These are phyloP conservation scores for Notamacropus eugenii DNA, from an alignment of 2,797 vertebrate genomes.

Conservation along the genomic window DNA sequence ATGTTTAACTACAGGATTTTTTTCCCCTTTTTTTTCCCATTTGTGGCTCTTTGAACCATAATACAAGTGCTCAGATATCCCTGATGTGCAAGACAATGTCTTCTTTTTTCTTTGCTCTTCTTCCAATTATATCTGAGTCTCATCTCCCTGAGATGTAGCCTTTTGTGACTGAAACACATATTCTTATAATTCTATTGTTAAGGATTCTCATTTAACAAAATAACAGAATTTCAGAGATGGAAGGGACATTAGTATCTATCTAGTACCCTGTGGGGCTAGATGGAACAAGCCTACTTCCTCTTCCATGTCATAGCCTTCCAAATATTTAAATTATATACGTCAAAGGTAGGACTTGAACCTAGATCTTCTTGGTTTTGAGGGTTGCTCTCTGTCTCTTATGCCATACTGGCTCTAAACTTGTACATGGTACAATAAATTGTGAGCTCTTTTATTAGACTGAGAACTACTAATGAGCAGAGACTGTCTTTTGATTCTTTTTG, in stretches of 20 bases:
- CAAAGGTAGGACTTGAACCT: background rate
- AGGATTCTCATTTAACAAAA: constrained; percentile 74
- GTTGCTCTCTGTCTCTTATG: background rate
- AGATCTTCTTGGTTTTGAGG: background rate
- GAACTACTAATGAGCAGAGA: background rate
- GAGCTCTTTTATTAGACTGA: background rate
- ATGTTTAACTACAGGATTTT: background rate
- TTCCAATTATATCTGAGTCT: constrained; percentile 67
- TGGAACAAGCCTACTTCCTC: background rate
- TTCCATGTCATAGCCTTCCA: background rate
- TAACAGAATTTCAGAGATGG: background rate
- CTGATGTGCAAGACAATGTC: background rate
- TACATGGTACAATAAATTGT: background rate
- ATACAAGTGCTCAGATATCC: background rate
- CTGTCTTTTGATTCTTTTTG: background rate
- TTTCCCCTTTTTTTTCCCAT: background rate
- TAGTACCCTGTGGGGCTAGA: background rate
- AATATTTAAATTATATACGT: background rate
- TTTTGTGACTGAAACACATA: constrained; percentile 79
- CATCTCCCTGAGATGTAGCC: constrained; percentile 44
- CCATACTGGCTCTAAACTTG: background rate
- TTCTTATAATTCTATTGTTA: constrained; percentile 75
- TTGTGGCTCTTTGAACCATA: background rate
- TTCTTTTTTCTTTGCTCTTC: constrained; percentile 42
- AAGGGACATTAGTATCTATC: background rate